Evolutionary conservation across 1,140 invertebrate genomes (phyloP).

Genomic region (Tetragnatha versicolor): DNA sequence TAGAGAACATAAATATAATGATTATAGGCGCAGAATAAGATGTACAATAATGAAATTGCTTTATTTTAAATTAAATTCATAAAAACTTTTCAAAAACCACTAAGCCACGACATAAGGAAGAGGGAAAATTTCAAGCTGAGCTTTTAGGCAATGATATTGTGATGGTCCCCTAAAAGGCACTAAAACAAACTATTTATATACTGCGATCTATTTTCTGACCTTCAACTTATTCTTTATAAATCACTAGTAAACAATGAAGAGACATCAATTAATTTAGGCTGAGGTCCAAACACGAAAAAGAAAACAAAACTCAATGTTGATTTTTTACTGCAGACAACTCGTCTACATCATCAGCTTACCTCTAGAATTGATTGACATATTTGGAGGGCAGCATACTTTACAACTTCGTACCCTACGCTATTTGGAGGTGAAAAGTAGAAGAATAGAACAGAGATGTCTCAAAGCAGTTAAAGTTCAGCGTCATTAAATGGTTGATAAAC

Average conservation of each 20-base stretch:
- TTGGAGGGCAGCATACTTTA: constrained; percentile 10
- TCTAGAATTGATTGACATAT: constrained; percentile 49
- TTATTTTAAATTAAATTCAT: too few relatives aligned
- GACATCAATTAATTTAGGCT: not conserved
- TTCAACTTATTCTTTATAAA: not conserved
- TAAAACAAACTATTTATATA: too few relatives aligned
- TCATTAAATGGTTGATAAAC: not conserved
- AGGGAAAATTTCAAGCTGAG: too few relatives aligned
- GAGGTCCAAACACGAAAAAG: constrained; percentile 2
- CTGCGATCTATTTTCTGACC: too few relatives aligned
- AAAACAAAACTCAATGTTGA: constrained; percentile 33
- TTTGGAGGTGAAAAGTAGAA: not conserved
- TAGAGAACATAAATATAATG: too few relatives aligned
- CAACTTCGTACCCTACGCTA: not conserved
- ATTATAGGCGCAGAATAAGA: too few relatives aligned
- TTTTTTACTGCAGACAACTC: constrained; percentile 29
- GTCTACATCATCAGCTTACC: constrained; percentile 44
- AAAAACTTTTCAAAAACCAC: too few relatives aligned
- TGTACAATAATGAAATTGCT: too few relatives aligned
- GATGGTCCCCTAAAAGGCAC: too few relatives aligned
- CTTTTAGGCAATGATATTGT: too few relatives aligned
- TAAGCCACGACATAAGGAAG: too few relatives aligned
- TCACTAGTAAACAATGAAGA: not conserved
- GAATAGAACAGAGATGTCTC: not conserved
- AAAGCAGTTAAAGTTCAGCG: not conserved